A percentile compares a stretch with the other conserved stretches of the same genome.
Conservation (phyloP, 2,113 vertebrate species). For the Spilogale gracilis region DNA sequence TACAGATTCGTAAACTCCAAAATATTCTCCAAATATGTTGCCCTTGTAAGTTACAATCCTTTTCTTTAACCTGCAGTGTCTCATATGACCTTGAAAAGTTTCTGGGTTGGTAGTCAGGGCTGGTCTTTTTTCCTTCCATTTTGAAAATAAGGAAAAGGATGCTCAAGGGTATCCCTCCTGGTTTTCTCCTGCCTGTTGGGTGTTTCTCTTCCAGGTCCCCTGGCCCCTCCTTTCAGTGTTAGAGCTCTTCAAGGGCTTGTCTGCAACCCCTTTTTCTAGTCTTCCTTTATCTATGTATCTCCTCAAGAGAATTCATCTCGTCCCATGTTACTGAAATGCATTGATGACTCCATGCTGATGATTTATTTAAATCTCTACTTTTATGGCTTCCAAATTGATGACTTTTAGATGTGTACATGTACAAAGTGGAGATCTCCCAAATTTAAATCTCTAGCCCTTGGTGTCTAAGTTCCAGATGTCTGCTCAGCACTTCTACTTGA, state of each 20-base stretch:
- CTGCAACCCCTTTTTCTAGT: background rate
- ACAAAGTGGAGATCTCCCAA: background rate
- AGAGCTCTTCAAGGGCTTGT: background rate
- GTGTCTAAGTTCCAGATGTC: background rate
- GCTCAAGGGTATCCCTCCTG: background rate
- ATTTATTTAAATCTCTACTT: slow-evolving; percentile 16
- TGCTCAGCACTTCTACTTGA: background rate
- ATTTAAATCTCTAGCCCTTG: background rate
- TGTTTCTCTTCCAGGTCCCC: background rate
- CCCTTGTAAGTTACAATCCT: background rate
- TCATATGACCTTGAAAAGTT: background rate
- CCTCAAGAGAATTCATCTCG: background rate
- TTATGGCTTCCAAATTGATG: background rate
- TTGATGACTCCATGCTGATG: background rate
- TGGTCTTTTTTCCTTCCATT: background rate
- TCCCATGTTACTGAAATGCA: background rate
- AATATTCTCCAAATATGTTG: background rate
- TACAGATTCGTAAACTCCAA: background rate
- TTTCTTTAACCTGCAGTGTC: background rate
- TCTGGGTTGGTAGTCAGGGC: background rate
- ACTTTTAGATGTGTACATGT: background rate
- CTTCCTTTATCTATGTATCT: background rate
- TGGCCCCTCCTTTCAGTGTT: background rate
- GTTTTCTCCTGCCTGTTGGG: background rate
- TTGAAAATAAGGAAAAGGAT: background rate